Evolutionary conservation across 2,888 invertebrate genomes (phyloP).

Genomic region (Proisotoma minuta): DNA sequence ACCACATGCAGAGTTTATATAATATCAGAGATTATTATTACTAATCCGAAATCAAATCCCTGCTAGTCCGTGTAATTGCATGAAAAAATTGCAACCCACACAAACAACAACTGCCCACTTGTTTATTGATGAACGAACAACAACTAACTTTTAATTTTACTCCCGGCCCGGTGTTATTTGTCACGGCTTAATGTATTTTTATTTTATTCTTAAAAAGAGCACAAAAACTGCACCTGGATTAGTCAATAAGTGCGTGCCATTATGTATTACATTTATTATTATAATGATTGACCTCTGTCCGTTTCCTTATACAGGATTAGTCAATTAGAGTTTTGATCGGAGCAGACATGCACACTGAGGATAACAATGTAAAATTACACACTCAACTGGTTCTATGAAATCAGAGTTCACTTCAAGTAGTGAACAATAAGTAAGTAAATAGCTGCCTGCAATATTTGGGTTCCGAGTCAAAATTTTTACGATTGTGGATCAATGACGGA

Average conservation of each 20-base stretch:
- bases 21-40: background rate
- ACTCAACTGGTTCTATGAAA: no score
- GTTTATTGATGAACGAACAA: no score
- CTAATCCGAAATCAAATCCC: no score
- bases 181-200: background rate
- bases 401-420: no score
- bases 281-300: background rate
- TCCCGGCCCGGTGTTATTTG: background rate
- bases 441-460: no score
- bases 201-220: no score
- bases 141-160: no score
- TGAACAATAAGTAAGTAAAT: no score
- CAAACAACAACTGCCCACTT: background rate
- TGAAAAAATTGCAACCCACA: constrained; percentile 3
- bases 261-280: constrained; percentile 1
- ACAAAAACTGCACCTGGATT: constrained; percentile 1
- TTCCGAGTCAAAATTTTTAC: background rate
- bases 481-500: constrained; percentile 8
- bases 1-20: background rate
- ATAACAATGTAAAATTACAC: no score
- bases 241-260: background rate
- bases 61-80: background rate
- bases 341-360: no score
- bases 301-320: background rate
- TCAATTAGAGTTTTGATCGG: background rate